These are phyloP conservation scores for Crocuta crocuta DNA, from an alignment of 2,113 vertebrate species.

Conservation along the genomic window DNA sequence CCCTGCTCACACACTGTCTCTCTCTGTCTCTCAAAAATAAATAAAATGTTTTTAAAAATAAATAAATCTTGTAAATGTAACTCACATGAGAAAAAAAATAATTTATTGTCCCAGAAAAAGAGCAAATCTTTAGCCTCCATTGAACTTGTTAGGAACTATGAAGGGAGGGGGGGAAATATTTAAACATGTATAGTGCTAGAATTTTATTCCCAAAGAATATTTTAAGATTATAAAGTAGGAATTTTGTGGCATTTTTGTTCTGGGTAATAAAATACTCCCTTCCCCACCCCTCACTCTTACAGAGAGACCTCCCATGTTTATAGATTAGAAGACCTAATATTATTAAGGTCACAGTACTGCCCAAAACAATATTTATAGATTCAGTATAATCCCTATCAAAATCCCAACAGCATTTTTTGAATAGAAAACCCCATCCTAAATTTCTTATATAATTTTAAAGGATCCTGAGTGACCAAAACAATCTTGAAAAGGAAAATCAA, in stretches of 20 bases:
- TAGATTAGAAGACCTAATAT: neutral
- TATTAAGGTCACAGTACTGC: neutral
- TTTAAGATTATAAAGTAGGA: neutral
- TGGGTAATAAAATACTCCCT: neutral
- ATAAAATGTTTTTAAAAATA: neutral
- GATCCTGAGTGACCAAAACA: neutral
- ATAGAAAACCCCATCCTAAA: constrained; percentile 4
- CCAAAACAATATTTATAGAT: neutral
- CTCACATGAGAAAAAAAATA: neutral
- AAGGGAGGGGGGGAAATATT: neutral
- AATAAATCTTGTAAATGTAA: neutral
- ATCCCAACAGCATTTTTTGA: neutral
- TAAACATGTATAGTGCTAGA: neutral
- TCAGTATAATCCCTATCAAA: neutral
- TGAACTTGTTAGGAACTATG: neutral
- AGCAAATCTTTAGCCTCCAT: neutral
- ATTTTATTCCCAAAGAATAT: neutral
- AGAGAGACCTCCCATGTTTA: neutral
- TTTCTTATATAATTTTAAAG: neutral
- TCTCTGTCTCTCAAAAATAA: no score
- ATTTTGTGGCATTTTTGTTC: neutral
- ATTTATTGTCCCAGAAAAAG: constrained; percentile 39
- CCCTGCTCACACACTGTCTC: no score
- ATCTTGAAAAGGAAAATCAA: constrained; percentile 1
- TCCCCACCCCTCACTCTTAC: neutral